Evolutionary conservation across 2,113 vertebrate genomes (phyloP).

Genomic region (Megaceryle torquata): DNA sequence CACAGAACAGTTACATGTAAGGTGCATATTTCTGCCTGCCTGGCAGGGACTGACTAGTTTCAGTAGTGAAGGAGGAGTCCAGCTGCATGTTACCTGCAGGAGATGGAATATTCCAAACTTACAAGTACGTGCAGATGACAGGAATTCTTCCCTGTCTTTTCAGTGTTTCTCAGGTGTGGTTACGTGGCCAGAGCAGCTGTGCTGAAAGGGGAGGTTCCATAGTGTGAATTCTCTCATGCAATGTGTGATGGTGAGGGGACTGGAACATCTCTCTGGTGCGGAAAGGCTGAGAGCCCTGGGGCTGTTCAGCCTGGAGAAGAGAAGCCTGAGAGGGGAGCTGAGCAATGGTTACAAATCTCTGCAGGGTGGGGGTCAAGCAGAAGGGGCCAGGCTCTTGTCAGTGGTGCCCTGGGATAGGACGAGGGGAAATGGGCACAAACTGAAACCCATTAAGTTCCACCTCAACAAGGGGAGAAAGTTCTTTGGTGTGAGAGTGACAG

Average conservation of each 20-base stretch:
- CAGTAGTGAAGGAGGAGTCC: background rate
- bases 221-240: background rate
- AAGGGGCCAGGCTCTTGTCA: too few relatives aligned
- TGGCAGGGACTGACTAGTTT: background rate
- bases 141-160: background rate
- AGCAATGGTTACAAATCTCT: too few relatives aligned
- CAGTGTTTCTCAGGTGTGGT: background rate
- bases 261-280: too few relatives aligned
- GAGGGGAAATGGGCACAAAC: too few relatives aligned
- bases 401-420: too few relatives aligned
- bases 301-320: too few relatives aligned
- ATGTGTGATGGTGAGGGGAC: background rate
- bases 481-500: too few relatives aligned
- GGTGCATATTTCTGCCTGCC: rapidly evolving
- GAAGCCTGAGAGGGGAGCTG: too few relatives aligned
- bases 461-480: too few relatives aligned
- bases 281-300: too few relatives aligned
- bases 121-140: rapidly evolving
- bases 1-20: background rate
- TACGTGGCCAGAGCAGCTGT: background rate
- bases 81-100: background rate
- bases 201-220: background rate
- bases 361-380: too few relatives aligned
- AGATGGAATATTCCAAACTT: background rate
- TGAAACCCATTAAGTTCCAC: too few relatives aligned